Evolutionary conservation across 2,113 vertebrate genomes (phyloP), one percentile per base, ranked within the genome.

Genomic region (Mola mola): DNA sequence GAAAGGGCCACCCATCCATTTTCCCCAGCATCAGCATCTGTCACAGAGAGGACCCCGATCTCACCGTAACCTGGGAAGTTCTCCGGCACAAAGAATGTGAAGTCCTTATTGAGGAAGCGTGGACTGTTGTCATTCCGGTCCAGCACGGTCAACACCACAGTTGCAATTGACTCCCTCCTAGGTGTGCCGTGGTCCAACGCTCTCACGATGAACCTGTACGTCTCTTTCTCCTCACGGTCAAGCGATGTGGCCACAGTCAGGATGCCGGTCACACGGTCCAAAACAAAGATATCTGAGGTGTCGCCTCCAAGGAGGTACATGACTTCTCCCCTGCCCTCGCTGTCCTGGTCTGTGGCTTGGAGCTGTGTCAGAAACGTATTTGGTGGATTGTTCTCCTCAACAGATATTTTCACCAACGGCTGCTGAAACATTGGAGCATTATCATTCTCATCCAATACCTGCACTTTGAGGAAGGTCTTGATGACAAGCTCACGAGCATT

Each of bases 81-180:
- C 89, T 99, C 97, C 1, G 97, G 95, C 19, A 99, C 94, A 1
- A 99, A 99, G 88, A 99, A 99, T 15, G 95, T 98, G 77, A 99
- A 99, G 81, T 99, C 97, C 78, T 97, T 99, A 79, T 98, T 97
- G 88, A 98, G 98, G 82, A 99, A 99, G 47, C 95, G 91, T 3
- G 97, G 97, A 49, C 94, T 96, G 86, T 99, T 99, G 91, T 99
- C 97, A 47, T 99, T 99, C 88, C 94, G 96, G 87, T 99, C 97
- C 79, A 93, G 73, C 3, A 98, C 95, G 0, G 93, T 96, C 69
- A 99, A 84, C 34, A 93, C 84, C 46, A 99, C 93, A 0, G 96
- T 98, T 47, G 95, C 95, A 42, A 97, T 90, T 0, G 96, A 93
- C 90, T 99, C 96, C 73, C 84, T 94, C 48, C 94, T 90, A 4